Conservation (phyloP, 2,888 invertebrate genomes). For the Mycalesis mineus region DNA sequence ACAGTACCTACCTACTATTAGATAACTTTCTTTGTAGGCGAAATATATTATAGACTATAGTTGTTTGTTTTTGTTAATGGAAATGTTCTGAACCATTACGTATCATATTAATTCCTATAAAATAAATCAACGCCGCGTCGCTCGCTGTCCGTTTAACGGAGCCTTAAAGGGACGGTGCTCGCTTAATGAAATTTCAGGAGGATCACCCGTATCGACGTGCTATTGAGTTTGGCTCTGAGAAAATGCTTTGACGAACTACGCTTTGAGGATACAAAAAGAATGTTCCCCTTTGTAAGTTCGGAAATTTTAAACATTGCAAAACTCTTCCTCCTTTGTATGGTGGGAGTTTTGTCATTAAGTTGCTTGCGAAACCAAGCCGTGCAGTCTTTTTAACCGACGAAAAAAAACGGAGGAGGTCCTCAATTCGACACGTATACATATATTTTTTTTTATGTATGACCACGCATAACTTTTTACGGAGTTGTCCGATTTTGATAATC, state of each 20-base stretch:
- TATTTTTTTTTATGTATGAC: no score
- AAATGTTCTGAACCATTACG: no score
- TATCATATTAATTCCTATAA: no score
- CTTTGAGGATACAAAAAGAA: conserved; percentile 29
- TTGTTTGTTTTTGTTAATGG: no score
- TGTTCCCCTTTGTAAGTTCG: conserved; percentile 21
- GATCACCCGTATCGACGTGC: conserved; percentile 23
- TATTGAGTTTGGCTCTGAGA: conserved; percentile 28
- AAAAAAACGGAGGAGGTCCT: no score
- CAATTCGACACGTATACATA: no score
- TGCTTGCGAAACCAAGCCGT: neutral
- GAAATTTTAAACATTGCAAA: conserved; percentile 16
- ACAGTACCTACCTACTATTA: no score
- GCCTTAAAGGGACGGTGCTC: conserved; percentile 17
- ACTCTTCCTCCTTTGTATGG: conserved; percentile 2
- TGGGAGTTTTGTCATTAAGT: conserved; percentile 2
- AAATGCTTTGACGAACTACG: conserved; percentile 28
- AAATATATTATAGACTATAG: no score
- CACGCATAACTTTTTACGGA: no score
- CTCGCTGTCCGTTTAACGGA: neutral
- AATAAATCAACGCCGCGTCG: neutral
- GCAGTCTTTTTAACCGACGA: no score
- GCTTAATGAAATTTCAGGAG: conserved; percentile 32
- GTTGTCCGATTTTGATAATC: no score
- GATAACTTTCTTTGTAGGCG: no score